These are phyloP conservation scores for Bergia puertoricense DNA, from an alignment of 92 coral and sea anemone genomes.

Conservation along the genomic window DNA sequence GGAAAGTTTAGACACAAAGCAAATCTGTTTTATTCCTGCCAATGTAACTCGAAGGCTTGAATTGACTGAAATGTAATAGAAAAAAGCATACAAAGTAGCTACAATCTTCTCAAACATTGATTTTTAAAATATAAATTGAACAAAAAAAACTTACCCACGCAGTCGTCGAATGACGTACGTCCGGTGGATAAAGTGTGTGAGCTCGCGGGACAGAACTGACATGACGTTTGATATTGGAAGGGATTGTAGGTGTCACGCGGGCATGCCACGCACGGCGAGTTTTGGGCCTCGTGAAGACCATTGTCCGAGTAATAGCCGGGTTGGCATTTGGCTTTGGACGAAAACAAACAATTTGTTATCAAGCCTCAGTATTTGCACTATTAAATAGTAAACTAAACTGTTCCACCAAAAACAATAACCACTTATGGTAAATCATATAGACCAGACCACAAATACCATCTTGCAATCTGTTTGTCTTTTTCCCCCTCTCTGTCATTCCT, in stretches of 20 bases:
- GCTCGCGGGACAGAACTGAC: slow-evolving; percentile 86
- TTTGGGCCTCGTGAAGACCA: slow-evolving; percentile 64
- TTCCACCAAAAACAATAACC: no score
- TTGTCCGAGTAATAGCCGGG: slow-evolving; percentile 89
- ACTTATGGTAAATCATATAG: no score
- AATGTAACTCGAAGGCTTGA: neutral
- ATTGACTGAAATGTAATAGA: neutral
- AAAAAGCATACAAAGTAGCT: neutral
- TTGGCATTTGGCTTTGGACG: slow-evolving; percentile 64
- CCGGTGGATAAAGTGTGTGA: slow-evolving; percentile 65
- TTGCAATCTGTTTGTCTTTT: no score
- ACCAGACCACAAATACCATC: no score
- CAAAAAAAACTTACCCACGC: slow-evolving; percentile 64
- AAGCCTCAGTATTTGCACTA: no score
- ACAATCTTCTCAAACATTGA: neutral
- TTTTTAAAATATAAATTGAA: neutral
- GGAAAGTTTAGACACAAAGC: neutral
- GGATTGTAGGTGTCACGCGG: slow-evolving; percentile 82
- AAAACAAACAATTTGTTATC: neutral
- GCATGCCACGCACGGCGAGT: slow-evolving; percentile 81
- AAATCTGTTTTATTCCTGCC: neutral
- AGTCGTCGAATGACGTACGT: slow-evolving; percentile 70
- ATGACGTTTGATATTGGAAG: slow-evolving; percentile 59
- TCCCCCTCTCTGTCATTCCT: no score
- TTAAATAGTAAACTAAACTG: no score